Evolutionary conservation across 2,113 vertebrate genomes (phyloP).

Genomic region (Strix aluco): DNA sequence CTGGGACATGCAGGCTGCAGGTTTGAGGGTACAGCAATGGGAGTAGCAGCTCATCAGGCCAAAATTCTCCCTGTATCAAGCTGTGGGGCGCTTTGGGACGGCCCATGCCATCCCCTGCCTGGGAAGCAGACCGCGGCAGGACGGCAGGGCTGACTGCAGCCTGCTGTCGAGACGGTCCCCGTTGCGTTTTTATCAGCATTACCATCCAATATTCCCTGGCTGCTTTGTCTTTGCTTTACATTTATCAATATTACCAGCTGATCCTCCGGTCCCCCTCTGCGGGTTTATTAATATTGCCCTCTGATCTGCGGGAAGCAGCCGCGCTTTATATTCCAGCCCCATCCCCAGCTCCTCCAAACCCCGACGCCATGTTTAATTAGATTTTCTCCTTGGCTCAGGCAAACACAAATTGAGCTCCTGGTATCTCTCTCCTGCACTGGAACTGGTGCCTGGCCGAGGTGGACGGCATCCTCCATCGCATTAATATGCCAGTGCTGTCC

Average conservation of each 20-base stretch:
- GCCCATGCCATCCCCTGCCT: accelerated
- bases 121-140: background rate
- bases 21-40: background rate
- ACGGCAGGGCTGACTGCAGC: background rate
- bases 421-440: conserved; percentile 38
- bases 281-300: conserved; percentile 82
- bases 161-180: background rate
- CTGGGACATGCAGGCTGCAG: background rate
- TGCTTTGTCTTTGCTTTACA: conserved; percentile 75
- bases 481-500: background rate
- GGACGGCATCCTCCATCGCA: background rate
- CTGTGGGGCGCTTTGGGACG: background rate
- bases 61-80: accelerated
- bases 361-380: conserved; percentile 79
- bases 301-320: conserved; percentile 74
- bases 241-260: conserved; percentile 76
- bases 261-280: conserved; percentile 51
- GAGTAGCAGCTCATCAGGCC: accelerated
- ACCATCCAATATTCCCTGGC: conserved; percentile 58
- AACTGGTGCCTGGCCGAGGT: conserved; percentile 26
- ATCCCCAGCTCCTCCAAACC: conserved; percentile 73
- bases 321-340: conserved; percentile 75
- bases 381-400: conserved; percentile 75
- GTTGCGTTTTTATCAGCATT: conserved; percentile 51
- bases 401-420: conserved; percentile 74